A percentile compares a stretch with the other conserved stretches of the same genome.
Conservation (phyloP, 2,113 vertebrate species). For the Ranitomeya imitator region DNA sequence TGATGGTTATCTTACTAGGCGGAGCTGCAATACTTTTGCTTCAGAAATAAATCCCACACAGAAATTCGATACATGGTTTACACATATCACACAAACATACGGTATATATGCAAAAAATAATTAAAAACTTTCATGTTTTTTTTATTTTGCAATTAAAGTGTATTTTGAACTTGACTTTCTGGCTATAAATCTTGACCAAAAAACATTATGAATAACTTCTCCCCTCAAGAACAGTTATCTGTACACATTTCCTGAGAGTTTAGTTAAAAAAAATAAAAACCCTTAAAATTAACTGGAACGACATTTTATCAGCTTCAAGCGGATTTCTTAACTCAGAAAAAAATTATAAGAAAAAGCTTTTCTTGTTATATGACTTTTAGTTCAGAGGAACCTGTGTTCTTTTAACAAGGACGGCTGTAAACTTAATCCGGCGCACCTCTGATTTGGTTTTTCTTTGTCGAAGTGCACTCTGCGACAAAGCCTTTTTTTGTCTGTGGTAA, state of each 20-base stretch:
- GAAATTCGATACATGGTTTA: no score
- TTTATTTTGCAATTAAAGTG: background rate
- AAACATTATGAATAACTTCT: background rate
- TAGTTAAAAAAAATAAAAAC: background rate
- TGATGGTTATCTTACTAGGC: no score
- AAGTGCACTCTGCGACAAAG: conserved; percentile 45
- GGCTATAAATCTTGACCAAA: background rate
- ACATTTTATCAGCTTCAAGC: background rate
- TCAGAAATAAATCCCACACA: no score
- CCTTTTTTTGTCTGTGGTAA: conserved; percentile 48
- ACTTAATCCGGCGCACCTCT: conserved; percentile 32
- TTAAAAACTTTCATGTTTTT: background rate
- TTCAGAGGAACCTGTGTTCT: conserved; percentile 43
- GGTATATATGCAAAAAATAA: background rate
- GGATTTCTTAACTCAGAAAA: background rate
- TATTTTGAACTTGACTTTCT: background rate
- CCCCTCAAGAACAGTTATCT: background rate
- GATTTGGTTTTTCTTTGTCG: conserved; percentile 53
- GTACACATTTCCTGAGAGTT: background rate
- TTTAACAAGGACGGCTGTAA: conserved; percentile 21
- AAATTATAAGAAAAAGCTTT: background rate
- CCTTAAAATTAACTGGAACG: background rate
- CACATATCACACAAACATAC: no score
- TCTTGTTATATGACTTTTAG: conserved; percentile 31
- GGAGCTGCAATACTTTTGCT: no score